Conservation (phyloP, 35 echinoderm and acorn worm species). For the Apostichopus californicus region DNA sequence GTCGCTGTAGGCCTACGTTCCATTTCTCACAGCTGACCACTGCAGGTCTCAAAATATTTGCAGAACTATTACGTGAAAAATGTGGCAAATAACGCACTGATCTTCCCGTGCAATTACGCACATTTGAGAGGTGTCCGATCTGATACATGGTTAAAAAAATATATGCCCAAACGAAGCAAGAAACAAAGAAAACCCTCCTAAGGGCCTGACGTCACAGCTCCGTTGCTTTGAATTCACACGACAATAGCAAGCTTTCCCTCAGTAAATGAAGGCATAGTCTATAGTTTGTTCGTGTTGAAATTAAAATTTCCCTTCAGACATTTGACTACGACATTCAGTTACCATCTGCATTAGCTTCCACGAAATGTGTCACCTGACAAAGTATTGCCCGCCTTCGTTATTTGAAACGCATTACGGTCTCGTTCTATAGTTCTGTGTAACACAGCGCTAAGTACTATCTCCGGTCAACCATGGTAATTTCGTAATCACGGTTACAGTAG, state of each 20-base stretch:
- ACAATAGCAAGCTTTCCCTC: no score
- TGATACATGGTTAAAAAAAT: neutral
- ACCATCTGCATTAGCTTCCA: neutral
- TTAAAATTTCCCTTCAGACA: no score
- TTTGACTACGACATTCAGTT: neutral
- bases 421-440: no score
- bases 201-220: no score
- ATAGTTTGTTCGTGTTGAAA: no score
- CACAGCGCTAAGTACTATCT: no score
- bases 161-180: neutral
- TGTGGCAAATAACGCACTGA: neutral
- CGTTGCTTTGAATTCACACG: no score
- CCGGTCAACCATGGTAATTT: no score
- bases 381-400: neutral
- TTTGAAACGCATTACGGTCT: neutral
- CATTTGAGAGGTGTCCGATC: neutral
- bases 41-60: neutral
- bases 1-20: neutral
- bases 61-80: neutral
- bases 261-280: no score
- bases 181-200: no score
- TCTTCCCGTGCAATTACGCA: neutral
- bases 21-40: constrained; percentile 7
- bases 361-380: neutral
- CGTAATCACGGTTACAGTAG: no score